A percentile compares a stretch with the other conserved stretches of the same genome.
Conservation (phyloP, 2,888 invertebrate species). For the Acrobasis repandana region DNA sequence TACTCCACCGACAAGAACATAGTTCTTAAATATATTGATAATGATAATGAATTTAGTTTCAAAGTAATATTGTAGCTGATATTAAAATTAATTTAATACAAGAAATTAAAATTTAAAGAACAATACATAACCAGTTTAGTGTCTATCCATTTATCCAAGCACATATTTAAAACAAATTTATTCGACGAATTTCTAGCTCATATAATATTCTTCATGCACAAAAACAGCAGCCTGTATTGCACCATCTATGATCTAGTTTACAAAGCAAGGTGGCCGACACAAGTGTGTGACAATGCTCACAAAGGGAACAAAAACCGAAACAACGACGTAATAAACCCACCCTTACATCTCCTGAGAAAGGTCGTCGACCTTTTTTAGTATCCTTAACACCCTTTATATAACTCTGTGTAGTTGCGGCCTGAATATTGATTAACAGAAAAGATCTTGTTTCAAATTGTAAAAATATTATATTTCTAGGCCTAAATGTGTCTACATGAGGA, state of each 20-base stretch:
- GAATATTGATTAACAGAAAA: constrained; percentile 23
- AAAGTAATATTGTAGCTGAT: no score
- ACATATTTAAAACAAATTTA: no score
- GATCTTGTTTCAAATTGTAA: background rate
- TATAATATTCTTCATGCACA: no score
- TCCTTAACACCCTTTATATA: constrained; percentile 12
- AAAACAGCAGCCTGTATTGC: constrained; percentile 45
- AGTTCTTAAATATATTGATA: no score
- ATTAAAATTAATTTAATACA: no score
- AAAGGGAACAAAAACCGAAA: constrained; percentile 61
- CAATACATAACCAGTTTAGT: no score
- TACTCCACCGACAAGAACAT: no score
- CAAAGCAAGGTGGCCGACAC: constrained; percentile 60
- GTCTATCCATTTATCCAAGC: no score
- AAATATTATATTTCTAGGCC: background rate
- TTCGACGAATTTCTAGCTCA: no score
- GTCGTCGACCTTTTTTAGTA: constrained; percentile 49
- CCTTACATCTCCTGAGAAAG: constrained; percentile 52
- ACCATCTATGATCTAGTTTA: constrained; percentile 44
- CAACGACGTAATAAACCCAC: constrained; percentile 51
- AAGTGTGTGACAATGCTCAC: constrained; percentile 68
- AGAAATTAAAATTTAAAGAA: no score
- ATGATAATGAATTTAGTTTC: no score
- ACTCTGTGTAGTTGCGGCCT: constrained; percentile 14
- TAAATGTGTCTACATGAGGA: background rate